A percentile compares a stretch with the other conserved stretches of the same genome.
These are phyloP conservation scores for Dipodomys stephensi DNA, from an alignment of 2,113 vertebrate genomes.

Conservation along the genomic window DNA sequence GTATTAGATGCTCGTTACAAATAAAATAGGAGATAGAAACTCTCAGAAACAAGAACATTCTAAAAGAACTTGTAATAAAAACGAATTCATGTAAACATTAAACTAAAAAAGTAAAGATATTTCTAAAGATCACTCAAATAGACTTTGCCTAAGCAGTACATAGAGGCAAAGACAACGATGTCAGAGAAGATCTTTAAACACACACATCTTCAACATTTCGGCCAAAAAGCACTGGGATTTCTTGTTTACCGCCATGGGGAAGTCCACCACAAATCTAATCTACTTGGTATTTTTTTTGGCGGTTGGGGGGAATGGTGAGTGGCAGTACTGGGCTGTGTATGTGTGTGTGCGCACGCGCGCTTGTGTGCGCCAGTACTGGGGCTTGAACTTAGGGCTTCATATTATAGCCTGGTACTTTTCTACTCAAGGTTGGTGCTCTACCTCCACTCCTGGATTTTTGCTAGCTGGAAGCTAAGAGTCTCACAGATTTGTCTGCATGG, in stretches of 20 bases:
- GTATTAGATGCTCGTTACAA: background rate
- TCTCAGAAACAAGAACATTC: background rate
- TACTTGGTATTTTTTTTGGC: rapidly evolving
- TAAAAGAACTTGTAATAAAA: background rate
- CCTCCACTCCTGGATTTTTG: too few species aligned
- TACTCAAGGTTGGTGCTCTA: too few species aligned
- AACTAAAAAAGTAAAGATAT: background rate
- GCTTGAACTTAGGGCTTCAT: too few species aligned
- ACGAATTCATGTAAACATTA: background rate
- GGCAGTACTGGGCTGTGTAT: background rate
- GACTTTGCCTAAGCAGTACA: background rate
- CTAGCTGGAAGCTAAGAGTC: too few species aligned
- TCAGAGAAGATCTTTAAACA: background rate
- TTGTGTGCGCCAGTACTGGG: too few species aligned
- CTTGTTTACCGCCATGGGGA: too few species aligned
- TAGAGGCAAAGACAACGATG: too few species aligned
- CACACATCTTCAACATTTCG: background rate
- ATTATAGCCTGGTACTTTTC: too few species aligned
- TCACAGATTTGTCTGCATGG: too few species aligned
- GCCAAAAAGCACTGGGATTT: background rate
- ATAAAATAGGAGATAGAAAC: background rate
- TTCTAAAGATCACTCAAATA: background rate
- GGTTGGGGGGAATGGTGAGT: background rate
- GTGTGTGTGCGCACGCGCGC: too few species aligned
- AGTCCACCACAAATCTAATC: background rate